Evolutionary conservation across 2,797 vertebrate genomes (phyloP).

Genomic region (Diplodus sargus): DNA sequence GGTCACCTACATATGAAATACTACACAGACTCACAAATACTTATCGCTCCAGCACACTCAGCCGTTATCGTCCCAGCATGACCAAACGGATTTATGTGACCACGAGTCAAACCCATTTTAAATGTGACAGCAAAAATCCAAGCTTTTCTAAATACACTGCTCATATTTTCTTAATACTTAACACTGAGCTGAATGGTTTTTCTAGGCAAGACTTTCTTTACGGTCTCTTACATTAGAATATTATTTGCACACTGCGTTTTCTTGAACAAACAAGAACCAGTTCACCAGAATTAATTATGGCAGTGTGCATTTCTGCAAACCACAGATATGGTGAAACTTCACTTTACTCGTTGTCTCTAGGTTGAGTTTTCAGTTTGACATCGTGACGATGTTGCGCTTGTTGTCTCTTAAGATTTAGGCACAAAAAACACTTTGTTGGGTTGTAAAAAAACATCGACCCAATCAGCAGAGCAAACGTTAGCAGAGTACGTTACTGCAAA

Average conservation of each 20-base stretch:
- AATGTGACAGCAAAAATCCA: neutral
- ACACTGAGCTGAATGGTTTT: neutral
- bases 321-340: no score
- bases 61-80: neutral
- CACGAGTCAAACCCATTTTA: neutral
- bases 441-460: no score
- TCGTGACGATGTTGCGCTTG: no score
- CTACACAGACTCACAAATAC: neutral
- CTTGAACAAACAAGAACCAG: no score
- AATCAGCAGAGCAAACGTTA: no score
- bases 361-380: no score
- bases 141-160: neutral
- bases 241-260: neutral
- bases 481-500: no score
- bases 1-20: conserved; percentile 9
- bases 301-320: no score
- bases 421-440: no score
- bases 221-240: neutral
- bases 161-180: neutral
- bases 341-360: no score
- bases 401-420: no score
- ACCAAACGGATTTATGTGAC: neutral
- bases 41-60: conserved; percentile 2
- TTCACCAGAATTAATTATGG: no score
- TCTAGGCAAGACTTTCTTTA: neutral